Evolutionary conservation across 2,797 vertebrate genomes (phyloP), one percentile per base, ranked within the genome.

Genomic region (Morelia viridis): DNA sequence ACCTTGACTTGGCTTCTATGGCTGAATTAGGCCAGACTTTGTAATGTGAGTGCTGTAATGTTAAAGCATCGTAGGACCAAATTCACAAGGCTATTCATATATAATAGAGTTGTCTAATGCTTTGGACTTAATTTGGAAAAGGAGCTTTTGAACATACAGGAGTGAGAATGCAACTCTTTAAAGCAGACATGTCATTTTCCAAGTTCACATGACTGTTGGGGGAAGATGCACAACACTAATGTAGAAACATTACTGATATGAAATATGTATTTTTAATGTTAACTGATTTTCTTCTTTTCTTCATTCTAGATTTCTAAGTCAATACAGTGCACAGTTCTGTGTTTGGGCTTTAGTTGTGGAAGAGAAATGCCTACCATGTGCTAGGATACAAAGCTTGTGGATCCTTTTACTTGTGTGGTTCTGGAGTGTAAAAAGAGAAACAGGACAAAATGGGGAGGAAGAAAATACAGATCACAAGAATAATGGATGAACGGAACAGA

Each of bases 381-480:
- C 98, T 99, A 99, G 98, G 96, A 97, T 97, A 97, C 97, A 97
- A 97, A 97, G 96, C 97, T 97, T 96, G 97, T 97, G 95, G 96
- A 97, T 97, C 95, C 97, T 97, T 98, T 97, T 97, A 98, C 98
- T 98, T 98, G 98, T 96, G 95, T 96, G 97, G 98, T 98, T 98
- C 96, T 97, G 98, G 98, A 98, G 97, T 98, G 98, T 97, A 98
- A 98, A 98, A 97, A 97, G 97, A 97, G 96, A 96, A 97, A 96
- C 97, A 93, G 94, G 94, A 93, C 71, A 98, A 98, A 98, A 99
- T 99, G 99, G 99, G 99, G 98, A 98, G 99, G 95, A 99, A 99
- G 98, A 99, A 99, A 99, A 99, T 99, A 98, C 99, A 99, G 97
- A 99, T 99, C 97, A 99, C 99, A 86, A 98, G 99, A 98, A 99